Evolutionary conservation across 1,140 invertebrate species (phyloP), one percentile per base, ranked within the genome.

Genomic region (Conopomorpha cramerella): DNA sequence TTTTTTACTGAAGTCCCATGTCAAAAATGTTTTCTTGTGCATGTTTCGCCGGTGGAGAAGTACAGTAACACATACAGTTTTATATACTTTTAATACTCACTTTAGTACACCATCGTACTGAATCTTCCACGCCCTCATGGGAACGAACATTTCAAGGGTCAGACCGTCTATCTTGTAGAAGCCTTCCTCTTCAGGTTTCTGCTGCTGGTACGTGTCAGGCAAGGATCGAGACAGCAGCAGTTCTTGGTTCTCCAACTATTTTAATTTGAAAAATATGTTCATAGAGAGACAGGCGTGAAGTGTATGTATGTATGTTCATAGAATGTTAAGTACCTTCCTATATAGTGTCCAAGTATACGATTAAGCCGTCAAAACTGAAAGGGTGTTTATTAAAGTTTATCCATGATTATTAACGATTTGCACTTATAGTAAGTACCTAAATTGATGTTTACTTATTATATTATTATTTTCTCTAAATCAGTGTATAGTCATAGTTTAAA

Each of bases 111-210:
- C 86, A 27, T 77, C 68, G 51, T 84, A 89, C 14, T 51, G 45
- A 3, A 89, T 45, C 45, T 68, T 80, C 86, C 87, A 90, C 42
- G 73, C 78, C 36, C 82, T 78, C 85, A 89, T 88, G 7, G 84
- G 82, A 42, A 81, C 74, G 6, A 84, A 45, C n/a, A 80, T 78
- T 45, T 65, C 60, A 6, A 85, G 55, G 11, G 51, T 52, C 6
- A 88, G 64, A 10, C 86, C 86, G 47, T 84, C 82, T 2, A 83
- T 82, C 37, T 73, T 79, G 56, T 79, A 88, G 17, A 65, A 54
- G n/a, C 81, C 71, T 8, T 73, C 56, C 38, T 80, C 71, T 15
- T 54, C 67, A 3, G 56, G 60, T 19, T 30, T 64, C 49, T 83
- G 83, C 31, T 80, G 62, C 4, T 87, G 56, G 8, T 73, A 66